Conservation (phyloP, 2,113 vertebrate genomes). For the Meriones unguiculatus region DNA sequence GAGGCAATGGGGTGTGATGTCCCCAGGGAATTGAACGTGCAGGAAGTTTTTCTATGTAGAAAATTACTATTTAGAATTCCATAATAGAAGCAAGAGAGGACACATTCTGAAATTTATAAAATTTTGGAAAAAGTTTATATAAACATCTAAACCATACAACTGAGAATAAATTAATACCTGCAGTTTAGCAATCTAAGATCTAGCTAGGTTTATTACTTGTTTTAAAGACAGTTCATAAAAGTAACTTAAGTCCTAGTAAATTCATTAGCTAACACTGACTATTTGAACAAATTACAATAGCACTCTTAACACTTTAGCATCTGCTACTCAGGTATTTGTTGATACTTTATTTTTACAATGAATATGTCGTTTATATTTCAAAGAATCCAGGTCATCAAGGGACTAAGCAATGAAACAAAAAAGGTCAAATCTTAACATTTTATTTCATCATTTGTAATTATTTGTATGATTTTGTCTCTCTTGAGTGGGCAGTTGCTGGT, state of each 20-base stretch:
- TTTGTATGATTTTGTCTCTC: neutral
- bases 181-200: constrained; percentile 22
- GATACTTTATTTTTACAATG: constrained; percentile 16
- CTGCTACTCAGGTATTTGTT: neutral
- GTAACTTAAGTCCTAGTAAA: constrained; percentile 37
- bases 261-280: constrained; percentile 5
- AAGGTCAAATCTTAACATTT: neutral
- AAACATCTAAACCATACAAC: neutral
- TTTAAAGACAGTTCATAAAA: neutral
- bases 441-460: neutral
- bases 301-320: constrained; percentile 22
- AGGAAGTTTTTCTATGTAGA: neutral
- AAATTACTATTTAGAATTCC: neutral
- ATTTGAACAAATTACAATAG: neutral
- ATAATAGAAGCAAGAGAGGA: constrained; percentile 29
- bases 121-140: neutral
- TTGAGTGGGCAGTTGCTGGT: neutral
- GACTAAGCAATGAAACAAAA: constrained; percentile 20
- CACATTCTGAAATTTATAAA: neutral
- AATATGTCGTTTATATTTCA: neutral
- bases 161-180: neutral
- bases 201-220: neutral
- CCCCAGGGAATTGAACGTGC: neutral
- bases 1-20: neutral
- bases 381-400: neutral